These are phyloP conservation scores for Acanthornis magna DNA, from an alignment of 2,797 vertebrate species.

Conservation along the genomic window DNA sequence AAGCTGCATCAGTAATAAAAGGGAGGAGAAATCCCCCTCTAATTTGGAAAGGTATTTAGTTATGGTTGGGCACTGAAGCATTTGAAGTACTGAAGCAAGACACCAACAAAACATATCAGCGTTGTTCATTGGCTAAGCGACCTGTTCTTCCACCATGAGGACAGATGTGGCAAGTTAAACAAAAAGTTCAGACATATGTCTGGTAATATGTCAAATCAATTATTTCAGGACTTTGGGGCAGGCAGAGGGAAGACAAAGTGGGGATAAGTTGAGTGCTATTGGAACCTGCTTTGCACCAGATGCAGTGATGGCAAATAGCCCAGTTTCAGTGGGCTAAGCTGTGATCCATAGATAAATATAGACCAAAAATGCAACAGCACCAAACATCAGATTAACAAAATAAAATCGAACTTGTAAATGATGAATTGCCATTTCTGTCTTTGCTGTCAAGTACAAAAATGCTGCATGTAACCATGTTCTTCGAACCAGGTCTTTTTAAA, in stretches of 20 bases:
- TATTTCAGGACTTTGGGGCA: not conserved
- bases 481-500: not conserved
- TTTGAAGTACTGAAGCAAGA: not conserved
- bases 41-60: not conserved
- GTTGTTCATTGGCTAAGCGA: not conserved
- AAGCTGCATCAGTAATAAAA: not conserved
- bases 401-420: not conserved
- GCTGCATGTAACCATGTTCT: not conserved
- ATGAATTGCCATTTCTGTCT: not conserved
- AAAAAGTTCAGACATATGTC: not conserved
- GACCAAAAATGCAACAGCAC: not conserved
- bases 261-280: not conserved
- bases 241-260: not conserved
- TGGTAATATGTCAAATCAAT: not conserved
- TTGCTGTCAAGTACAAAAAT: not conserved
- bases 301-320: not conserved
- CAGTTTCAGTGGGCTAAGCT: not conserved
- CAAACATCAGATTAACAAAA: not conserved
- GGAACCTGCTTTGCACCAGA: not conserved
- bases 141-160: not conserved
- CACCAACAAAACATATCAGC: not conserved
- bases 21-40: not conserved
- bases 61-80: not conserved
- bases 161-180: not conserved
- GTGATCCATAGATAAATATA: not conserved